Evolutionary conservation across 2,113 vertebrate genomes (phyloP), one percentile per base, ranked within the genome.

Genomic region (Xyrauchen texanus): DNA sequence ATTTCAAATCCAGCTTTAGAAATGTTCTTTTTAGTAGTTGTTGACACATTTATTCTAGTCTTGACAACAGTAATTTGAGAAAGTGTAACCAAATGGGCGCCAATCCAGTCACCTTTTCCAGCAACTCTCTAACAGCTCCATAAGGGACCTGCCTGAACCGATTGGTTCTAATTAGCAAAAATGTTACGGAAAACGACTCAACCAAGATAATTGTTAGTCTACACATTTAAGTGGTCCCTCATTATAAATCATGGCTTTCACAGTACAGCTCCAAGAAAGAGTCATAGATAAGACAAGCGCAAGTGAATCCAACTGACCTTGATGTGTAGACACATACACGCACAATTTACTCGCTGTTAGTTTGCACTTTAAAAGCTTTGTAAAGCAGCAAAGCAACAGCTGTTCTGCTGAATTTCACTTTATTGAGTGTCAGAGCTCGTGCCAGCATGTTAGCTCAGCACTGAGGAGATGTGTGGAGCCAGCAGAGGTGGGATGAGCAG

Each of bases 151-250:
- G 87, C 87, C 84, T 84, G 90, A 92, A 91, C 90, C 89, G 86
- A 90, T 90, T 89, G 80, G 82, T 90, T 91, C 87, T 90, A 92
- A 91, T 91, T 92, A 92, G 89, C 82, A 81, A 87, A 90, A 92
- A 93, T 89, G 89, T 82, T 71, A 86, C 80, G 81, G 86, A 91
- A 90, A 87, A 87, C 45, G 57, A 87, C 89, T 92, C 87, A 85
- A 87, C 88, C 75, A 86, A 90, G 88, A 70, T 86, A 89, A 91
- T 91, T 90, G 89, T 91, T 91, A 88, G 87, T 86, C 73, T 86
- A 87, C 90, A 89, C 91, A 90, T 92, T 92, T 90, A 89, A 91
- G 85, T 83, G 68, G 81, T 85, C 72, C 88, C 87, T 88, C 86
- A 84, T 88, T 88, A 87, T 91, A 92, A 91, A 92, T 91, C 89